A percentile compares a stretch with the other conserved stretches of the same genome.
phyloP scores from a whole-genome alignment of 2,113 vertebrate genomes.

The Sinocyclocheilus anshuiensis region DNA sequence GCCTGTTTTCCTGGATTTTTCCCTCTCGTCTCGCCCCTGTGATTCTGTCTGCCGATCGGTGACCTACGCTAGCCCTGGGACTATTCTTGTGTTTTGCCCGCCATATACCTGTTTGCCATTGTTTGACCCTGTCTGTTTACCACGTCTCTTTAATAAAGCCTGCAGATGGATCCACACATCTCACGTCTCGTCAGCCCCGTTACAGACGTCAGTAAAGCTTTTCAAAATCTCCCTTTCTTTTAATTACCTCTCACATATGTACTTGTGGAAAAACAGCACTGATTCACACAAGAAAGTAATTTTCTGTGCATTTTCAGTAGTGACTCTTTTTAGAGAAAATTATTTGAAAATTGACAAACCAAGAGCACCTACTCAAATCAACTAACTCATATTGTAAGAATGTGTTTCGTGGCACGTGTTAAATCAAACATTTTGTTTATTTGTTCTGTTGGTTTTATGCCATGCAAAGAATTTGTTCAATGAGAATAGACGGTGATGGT shows the following conservation, averaged over 20 bases:
- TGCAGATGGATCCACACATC: too few species aligned
- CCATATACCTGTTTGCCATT: too few species aligned
- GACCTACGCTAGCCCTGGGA: too few species aligned
- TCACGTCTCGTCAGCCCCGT: too few species aligned
- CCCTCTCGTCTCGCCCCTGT: too few species aligned
- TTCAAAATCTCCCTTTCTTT: neutral
- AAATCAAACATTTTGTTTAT: neutral
- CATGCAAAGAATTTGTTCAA: neutral
- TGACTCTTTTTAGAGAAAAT: neutral
- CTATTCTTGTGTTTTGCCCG: too few species aligned
- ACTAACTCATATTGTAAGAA: neutral
- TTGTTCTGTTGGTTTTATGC: constrained; percentile 2
- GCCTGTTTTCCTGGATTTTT: too few species aligned
- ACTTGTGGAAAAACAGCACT: neutral
- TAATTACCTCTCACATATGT: neutral
- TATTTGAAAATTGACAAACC: neutral
- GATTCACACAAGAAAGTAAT: neutral
- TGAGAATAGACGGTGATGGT: neutral
- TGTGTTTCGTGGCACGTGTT: neutral
- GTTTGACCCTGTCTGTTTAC: too few species aligned
- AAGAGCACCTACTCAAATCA: neutral
- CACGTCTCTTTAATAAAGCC: too few species aligned
- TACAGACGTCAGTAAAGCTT: neutral
- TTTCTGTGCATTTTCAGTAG: neutral
- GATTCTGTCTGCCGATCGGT: too few species aligned